These are phyloP conservation scores for Daubentonia madagascariensis DNA, from an alignment of 2,113 vertebrate species.

Conservation along the genomic window DNA sequence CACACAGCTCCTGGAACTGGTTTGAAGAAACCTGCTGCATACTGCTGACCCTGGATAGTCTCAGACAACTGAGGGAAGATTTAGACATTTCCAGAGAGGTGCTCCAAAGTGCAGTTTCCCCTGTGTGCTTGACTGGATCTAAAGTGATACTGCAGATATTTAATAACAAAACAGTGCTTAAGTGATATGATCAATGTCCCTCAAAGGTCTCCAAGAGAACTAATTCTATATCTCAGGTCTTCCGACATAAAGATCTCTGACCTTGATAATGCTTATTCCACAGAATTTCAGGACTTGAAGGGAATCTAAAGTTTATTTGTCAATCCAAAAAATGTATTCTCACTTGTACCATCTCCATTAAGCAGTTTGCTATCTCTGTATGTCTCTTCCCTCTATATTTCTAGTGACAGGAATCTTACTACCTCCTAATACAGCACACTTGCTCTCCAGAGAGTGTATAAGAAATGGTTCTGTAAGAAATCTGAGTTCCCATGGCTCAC, in stretches of 20 bases:
- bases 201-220: not conserved
- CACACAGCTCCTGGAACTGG: not conserved
- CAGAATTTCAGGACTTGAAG: not conserved
- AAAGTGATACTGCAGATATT: not conserved
- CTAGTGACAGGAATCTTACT: not conserved
- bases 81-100: not conserved
- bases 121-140: not conserved
- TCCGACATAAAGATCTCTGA: not conserved
- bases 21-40: not conserved
- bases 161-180: not conserved
- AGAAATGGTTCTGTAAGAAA: not conserved
- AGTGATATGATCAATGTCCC: not conserved
- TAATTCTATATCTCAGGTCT: not conserved
- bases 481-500: not conserved
- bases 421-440: not conserved
- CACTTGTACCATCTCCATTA: not conserved
- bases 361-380: not conserved
- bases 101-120: not conserved
- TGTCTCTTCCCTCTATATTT: not conserved
- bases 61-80: not conserved
- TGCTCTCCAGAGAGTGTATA: not conserved
- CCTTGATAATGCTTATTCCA: not conserved
- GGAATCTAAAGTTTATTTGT: not conserved
- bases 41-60: not conserved
- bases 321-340: not conserved